Evolutionary conservation across 2,888 invertebrate genomes (phyloP), one percentile per base, ranked within the genome.

Genomic region (Fragum sueziense): DNA sequence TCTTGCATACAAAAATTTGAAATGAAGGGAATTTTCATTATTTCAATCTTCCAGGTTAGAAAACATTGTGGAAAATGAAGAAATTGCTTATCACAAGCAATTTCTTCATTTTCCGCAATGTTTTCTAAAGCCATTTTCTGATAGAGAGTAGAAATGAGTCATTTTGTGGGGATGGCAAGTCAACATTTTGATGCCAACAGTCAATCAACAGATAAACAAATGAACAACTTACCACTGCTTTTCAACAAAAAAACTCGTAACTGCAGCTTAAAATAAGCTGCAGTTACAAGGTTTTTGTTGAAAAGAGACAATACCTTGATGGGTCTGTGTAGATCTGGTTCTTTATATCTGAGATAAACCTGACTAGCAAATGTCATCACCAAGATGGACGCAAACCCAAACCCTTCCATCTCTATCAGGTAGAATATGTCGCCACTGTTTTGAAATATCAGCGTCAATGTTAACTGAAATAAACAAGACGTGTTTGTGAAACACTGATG

Each of bases 321-420:
- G 65, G 97, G 98, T 87, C 98, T 94, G 1, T 95, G 94, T 93
- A 97, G 94, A 79, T 96, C 94, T 0, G 98, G 98, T 86, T 95
- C 94, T 91, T 95, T 97, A 93, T 96, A 96, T 54, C 98, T 94
- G 82, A 98, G 94, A 94, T 96, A 97, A 37, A 88, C 88, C 62
- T 91, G 91, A 33, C 90, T 90, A 22, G 90, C 91, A 86, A 91
- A 89, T 54, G 90, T 90, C 74, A 91, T 87, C 47, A 89, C 88
- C 2, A 91, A 83, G 33, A 91, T 84, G 7, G 88, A 74, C 0
- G 91, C 91, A 86, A 91, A 91, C 7, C 90, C 91, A 79, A 91
- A 91, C 0, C 91, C 91, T 83, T 91, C 91, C 91, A 91, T 91
- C 79, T 91, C 91, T 41, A 91, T 91, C 68, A 91, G 85, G 79